phyloP scores from a whole-genome alignment of 2,888 invertebrate genomes.

The Apamea sordens region DNA sequence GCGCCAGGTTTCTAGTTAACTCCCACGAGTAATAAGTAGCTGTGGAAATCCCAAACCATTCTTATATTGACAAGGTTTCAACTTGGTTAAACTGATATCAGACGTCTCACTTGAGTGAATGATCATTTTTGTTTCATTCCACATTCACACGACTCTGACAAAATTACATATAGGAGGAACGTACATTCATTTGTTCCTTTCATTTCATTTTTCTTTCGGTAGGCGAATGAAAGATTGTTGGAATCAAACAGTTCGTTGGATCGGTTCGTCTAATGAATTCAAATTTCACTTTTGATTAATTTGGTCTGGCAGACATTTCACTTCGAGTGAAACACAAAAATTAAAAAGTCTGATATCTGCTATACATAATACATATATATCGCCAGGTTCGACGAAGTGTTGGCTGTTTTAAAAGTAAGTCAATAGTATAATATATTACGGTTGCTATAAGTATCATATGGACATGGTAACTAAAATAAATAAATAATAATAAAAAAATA shows the following conservation, averaged over 20 bases:
- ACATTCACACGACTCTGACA: too few relatives aligned
- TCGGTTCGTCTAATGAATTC: not conserved
- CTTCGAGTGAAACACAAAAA: not conserved
- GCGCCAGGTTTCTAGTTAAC: too few relatives aligned
- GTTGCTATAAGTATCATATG: conserved; percentile 16
- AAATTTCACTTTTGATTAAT: not conserved
- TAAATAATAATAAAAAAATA: conserved; percentile 21
- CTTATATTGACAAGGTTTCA: not conserved
- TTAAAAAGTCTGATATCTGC: too few relatives aligned
- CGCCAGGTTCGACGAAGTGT: not conserved
- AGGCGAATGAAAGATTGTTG: too few relatives aligned
- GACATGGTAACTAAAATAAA: conserved; percentile 20
- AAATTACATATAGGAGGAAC: too few relatives aligned
- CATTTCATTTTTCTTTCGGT: too few relatives aligned
- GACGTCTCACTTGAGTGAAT: not conserved
- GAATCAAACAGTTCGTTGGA: not conserved
- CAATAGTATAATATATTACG: not conserved
- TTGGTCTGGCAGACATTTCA: not conserved
- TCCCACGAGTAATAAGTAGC: not conserved
- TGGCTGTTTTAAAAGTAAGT: not conserved
- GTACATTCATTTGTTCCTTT: too few relatives aligned
- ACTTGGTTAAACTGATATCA: not conserved
- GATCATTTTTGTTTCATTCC: too few relatives aligned
- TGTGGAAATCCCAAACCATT: not conserved
- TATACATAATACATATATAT: too few relatives aligned